Evolutionary conservation across 2,888 invertebrate species (phyloP).

Genomic region (Agrotis exclamationis): DNA sequence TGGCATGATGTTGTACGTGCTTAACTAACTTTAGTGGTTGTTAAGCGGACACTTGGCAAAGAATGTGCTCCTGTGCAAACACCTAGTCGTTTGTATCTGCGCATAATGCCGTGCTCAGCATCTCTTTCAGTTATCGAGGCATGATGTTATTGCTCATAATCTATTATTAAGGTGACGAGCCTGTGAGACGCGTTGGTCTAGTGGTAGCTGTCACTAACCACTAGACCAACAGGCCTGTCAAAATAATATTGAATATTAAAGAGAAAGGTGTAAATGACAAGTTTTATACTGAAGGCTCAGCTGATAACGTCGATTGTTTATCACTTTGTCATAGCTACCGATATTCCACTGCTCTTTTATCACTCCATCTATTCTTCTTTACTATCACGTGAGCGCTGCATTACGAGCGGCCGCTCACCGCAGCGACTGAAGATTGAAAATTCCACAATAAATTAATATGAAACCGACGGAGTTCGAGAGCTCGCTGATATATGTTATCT

Average conservation of each 20-base stretch:
- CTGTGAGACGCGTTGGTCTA: conserved; percentile 6
- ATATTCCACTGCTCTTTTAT: too few relatives aligned
- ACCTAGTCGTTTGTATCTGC: background rate
- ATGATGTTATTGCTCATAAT: conserved; percentile 34
- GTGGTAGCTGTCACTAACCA: too few relatives aligned
- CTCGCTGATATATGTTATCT: conserved; percentile 53
- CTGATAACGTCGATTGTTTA: background rate
- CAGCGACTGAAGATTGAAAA: conserved; percentile 40
- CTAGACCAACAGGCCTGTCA: too few relatives aligned
- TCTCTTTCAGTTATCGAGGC: background rate
- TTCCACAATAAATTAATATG: conserved; percentile 56
- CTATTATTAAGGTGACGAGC: conserved; percentile 36
- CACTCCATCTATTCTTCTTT: too few relatives aligned
- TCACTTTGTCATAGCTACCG: too few relatives aligned
- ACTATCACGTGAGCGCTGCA: too few relatives aligned
- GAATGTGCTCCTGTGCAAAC: conserved; percentile 28
- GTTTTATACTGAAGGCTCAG: background rate
- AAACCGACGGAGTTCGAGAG: conserved; percentile 38
- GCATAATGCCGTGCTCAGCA: conserved; percentile 5
- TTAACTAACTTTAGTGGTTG: background rate
- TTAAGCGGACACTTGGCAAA: background rate
- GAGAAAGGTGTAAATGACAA: too few relatives aligned
- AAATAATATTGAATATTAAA: too few relatives aligned
- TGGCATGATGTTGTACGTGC: too few relatives aligned
- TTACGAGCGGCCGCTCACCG: too few relatives aligned